A percentile compares a stretch with the other conserved stretches of the same genome.
Conservation (phyloP, 2,888 invertebrate genomes). For the Yponomeuta evonymella region DNA sequence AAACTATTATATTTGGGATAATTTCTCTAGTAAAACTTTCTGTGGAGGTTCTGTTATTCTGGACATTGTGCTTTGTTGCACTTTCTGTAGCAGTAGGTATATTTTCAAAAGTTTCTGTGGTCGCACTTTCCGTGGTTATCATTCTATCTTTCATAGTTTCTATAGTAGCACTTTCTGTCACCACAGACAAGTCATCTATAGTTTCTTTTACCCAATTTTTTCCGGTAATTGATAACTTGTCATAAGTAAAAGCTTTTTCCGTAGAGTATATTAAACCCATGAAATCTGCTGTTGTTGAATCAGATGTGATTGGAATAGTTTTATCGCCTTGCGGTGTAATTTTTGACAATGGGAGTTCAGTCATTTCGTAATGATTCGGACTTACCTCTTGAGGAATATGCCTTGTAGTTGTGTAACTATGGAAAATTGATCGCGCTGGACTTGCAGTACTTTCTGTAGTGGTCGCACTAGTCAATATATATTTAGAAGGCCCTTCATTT, state of each 20-base stretch:
- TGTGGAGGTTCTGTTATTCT: too few species aligned
- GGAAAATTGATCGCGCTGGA: neutral
- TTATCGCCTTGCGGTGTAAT: neutral
- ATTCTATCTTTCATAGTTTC: too few species aligned
- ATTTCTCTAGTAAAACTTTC: too few species aligned
- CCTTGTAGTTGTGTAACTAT: neutral
- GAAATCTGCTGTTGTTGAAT: neutral
- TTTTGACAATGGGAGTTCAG: neutral
- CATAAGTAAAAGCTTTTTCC: neutral
- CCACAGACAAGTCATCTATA: neutral
- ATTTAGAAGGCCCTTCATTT: neutral
- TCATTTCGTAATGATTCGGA: neutral
- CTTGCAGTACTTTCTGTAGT: neutral
- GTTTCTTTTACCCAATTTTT: neutral
- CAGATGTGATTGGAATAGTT: neutral
- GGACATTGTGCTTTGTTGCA: too few species aligned
- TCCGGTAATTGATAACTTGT: neutral
- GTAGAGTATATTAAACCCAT: neutral
- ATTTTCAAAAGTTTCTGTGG: too few species aligned
- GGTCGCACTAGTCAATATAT: neutral
- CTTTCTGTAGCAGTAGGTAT: too few species aligned
- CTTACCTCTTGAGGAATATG: neutral
- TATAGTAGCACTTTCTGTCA: too few species aligned
- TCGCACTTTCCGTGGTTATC: too few species aligned
- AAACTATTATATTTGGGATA: too few species aligned